Evolutionary conservation across 2,797 vertebrate species (phyloP).

Genomic region (Pelochelys cantorii): DNA sequence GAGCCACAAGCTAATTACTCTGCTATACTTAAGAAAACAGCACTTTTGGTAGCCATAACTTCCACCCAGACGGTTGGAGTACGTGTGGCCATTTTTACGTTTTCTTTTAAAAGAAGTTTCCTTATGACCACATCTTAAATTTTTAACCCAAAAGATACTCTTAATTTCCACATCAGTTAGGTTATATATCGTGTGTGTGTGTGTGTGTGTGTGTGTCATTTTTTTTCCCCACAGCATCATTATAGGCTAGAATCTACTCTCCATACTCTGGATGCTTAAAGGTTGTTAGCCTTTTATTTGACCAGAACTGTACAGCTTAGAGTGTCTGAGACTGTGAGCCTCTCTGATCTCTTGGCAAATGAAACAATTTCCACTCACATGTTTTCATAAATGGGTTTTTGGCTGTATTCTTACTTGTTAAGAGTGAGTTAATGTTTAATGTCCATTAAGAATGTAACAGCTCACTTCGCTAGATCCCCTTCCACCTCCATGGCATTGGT

Average conservation of each 20-base stretch:
- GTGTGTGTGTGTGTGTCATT: too few relatives aligned
- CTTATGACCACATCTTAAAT: not conserved
- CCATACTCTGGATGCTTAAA: not conserved
- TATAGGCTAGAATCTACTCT: not conserved
- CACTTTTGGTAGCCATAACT: not conserved
- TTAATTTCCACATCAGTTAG: not conserved
- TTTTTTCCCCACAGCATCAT: not conserved
- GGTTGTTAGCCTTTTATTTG: not conserved
- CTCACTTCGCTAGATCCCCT: not conserved
- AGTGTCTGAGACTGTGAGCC: not conserved
- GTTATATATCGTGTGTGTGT: not conserved
- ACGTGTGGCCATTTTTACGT: not conserved
- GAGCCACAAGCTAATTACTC: not conserved
- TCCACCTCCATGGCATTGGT: not conserved
- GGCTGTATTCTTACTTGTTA: not conserved
- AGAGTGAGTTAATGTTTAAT: not conserved
- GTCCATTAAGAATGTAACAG: not conserved
- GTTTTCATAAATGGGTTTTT: not conserved
- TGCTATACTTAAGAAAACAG: not conserved
- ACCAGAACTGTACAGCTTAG: not conserved
- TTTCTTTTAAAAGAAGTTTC: not conserved
- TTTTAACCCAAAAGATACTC: not conserved
- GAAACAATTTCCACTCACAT: not conserved
- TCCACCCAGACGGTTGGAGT: not conserved
- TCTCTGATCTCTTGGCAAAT: too few relatives aligned